Evolutionary conservation across 2,888 invertebrate species (phyloP).

Genomic region (Nephrotoma guestfalica): DNA sequence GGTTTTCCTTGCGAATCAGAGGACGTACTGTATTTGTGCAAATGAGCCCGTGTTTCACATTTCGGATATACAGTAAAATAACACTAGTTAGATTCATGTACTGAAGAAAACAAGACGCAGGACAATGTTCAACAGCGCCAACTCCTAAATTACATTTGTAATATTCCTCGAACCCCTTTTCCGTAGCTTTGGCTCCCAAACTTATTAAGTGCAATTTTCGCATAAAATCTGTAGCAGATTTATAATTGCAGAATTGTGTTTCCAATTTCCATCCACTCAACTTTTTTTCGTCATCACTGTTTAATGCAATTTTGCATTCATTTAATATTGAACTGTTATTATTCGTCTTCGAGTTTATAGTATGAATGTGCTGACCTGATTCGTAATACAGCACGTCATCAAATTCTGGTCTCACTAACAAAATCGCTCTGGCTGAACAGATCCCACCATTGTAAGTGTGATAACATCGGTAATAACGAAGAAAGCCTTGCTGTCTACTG

Average conservation of each 20-base stretch:
- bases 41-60: neutral
- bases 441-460: no score
- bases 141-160: neutral
- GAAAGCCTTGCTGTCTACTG: no score
- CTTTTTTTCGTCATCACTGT: no score
- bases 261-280: neutral
- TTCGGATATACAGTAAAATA: neutral
- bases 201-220: neutral
- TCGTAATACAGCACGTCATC: no score
- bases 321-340: no score
- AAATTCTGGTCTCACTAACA: no score
- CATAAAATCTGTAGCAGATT: no score
- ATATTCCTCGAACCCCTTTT: neutral
- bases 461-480: no score
- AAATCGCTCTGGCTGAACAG: no score
- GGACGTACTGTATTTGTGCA: neutral
- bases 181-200: neutral
- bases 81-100: neutral
- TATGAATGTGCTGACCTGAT: no score
- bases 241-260: neutral
- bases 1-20: neutral
- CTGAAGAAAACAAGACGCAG: neutral
- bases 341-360: no score
- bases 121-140: neutral
- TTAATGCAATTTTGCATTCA: no score